These are phyloP conservation scores for Distichodus sexfasciatus DNA, from an alignment of 2,797 vertebrate genomes.

Conservation along the genomic window DNA sequence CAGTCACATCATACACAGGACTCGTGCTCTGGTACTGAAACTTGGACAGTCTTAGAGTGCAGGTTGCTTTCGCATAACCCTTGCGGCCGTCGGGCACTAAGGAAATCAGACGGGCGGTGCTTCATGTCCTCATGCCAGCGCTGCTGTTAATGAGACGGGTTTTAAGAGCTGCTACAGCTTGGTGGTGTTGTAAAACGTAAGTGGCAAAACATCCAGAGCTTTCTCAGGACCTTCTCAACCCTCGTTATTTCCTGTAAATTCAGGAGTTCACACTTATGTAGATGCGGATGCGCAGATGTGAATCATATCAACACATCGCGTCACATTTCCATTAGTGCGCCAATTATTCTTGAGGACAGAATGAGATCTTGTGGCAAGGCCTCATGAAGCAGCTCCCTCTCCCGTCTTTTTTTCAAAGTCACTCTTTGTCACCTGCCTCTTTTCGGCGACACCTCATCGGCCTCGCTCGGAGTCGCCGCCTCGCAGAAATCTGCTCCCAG, in stretches of 20 bases:
- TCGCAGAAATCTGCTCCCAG: slow-evolving; percentile 1
- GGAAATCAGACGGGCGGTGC: background rate
- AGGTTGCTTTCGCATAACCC: background rate
- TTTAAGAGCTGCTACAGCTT: slow-evolving; percentile 15
- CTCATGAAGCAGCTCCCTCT: background rate
- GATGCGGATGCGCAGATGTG: too few species aligned
- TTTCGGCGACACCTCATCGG: background rate
- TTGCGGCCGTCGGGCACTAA: background rate
- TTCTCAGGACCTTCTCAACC: background rate
- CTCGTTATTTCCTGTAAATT: too few species aligned
- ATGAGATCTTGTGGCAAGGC: slow-evolving; percentile 2
- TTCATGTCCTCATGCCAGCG: background rate
- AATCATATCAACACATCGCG: slow-evolving; percentile 1
- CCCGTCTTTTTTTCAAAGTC: slow-evolving; percentile 30
- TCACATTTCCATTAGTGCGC: background rate
- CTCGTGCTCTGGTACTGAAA: background rate
- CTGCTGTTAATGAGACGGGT: slow-evolving; percentile 1
- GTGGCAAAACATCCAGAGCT: background rate
- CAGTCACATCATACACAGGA: background rate
- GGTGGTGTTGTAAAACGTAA: background rate
- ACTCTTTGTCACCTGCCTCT: slow-evolving; percentile 22
- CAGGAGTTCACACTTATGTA: too few species aligned
- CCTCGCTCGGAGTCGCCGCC: slow-evolving; percentile 10
- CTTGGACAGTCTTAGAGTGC: background rate
- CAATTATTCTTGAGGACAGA: background rate